Evolutionary conservation across 2,113 vertebrate genomes (phyloP).

Genomic region (Triplophysa tibetana): DNA sequence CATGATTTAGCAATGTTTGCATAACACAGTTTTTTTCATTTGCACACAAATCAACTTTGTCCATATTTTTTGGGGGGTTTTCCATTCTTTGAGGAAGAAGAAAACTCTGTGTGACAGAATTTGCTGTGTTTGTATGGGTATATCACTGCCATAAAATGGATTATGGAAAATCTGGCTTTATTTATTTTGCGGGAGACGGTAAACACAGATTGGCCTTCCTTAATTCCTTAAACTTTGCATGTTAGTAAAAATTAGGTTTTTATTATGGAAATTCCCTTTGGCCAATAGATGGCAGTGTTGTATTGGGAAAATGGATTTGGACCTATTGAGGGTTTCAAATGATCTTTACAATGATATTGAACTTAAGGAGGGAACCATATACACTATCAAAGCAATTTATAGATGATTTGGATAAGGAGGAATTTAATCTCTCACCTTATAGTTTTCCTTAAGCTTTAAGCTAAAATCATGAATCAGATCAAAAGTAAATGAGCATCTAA

Average conservation of each 20-base stretch:
- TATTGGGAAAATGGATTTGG: conserved; percentile 7
- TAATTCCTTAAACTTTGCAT: not conserved
- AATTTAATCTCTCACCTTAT: not conserved
- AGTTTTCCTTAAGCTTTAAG: conserved; percentile 10
- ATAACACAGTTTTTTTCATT: conserved; percentile 53
- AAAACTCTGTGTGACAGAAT: not conserved
- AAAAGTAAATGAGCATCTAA: conserved; percentile 19
- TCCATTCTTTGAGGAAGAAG: not conserved
- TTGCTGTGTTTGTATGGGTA: not conserved
- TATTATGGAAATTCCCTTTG: not conserved
- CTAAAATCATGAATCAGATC: conserved; percentile 10
- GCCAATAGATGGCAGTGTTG: conserved; percentile 58
- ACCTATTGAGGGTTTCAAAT: not conserved
- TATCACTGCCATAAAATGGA: conserved; percentile 10
- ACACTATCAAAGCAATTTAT: not conserved
- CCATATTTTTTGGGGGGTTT: not conserved
- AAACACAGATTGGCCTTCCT: conserved; percentile 1
- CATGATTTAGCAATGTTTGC: conserved; percentile 46
- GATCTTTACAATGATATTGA: not conserved
- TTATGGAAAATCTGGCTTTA: not conserved
- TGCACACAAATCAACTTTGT: conserved; percentile 35
- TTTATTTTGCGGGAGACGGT: conserved; percentile 5
- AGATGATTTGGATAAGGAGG: not conserved
- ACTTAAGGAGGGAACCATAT: not conserved
- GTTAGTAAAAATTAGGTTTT: not conserved